Evolutionary conservation across 1,140 invertebrate genomes (phyloP).

Genomic region (Macrotrachela quadricornifera): DNA sequence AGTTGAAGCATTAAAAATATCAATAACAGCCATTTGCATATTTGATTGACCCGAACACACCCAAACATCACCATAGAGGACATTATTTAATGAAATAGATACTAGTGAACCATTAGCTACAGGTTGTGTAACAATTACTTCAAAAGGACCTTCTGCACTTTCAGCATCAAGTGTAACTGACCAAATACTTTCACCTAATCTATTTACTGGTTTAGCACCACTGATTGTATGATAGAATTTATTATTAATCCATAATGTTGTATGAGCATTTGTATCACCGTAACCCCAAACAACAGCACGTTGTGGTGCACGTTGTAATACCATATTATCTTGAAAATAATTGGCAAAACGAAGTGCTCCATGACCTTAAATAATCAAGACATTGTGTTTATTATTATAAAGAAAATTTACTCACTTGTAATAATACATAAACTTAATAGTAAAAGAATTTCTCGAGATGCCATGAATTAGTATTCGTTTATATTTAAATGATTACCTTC

Average conservation of each 20-base stretch:
- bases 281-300: background rate
- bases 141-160: background rate
- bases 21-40: constrained; percentile 16
- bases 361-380: too few relatives aligned
- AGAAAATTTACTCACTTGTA: too few relatives aligned
- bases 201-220: background rate
- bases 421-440: too few relatives aligned
- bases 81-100: constrained; percentile 11
- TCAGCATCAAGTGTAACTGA: background rate
- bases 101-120: background rate
- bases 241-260: background rate
- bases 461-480: too few relatives aligned
- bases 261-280: background rate
- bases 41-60: constrained; percentile 24
- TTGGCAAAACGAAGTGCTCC: too few relatives aligned
- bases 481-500: too few relatives aligned
- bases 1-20: background rate
- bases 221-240: background rate
- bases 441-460: too few relatives aligned
- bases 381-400: too few relatives aligned
- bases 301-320: background rate
- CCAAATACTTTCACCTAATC: background rate
- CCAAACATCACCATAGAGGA: constrained; percentile 25
- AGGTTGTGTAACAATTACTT: background rate
- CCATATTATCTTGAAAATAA: too few relatives aligned